A percentile compares a stretch with the other conserved stretches of the same genome.
Conservation (phyloP, 2,888 invertebrate species). For the Drosophila meridionalis region DNA sequence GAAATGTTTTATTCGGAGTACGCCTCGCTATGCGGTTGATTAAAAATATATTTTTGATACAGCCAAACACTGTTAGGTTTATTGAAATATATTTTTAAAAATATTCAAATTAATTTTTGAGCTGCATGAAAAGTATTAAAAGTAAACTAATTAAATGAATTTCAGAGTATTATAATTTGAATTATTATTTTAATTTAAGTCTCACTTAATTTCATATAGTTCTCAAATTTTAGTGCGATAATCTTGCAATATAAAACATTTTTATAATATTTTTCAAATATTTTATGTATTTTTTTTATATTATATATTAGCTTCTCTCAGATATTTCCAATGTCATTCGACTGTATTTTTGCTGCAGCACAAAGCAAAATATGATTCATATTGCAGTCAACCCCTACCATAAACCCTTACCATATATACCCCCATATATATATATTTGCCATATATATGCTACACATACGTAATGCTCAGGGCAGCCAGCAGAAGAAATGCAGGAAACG, state of each 20-base stretch:
- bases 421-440: not conserved
- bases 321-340: not conserved
- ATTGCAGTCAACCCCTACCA: slow-evolving; percentile 29
- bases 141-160: not conserved
- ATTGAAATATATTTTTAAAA: not conserved
- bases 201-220: too few relatives aligned
- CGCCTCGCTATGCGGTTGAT: not conserved
- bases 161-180: not conserved
- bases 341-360: slow-evolving; percentile 3
- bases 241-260: too few relatives aligned
- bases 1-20: slow-evolving; percentile 1
- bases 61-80: too few relatives aligned
- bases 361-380: slow-evolving; percentile 41
- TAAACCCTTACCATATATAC: not conserved
- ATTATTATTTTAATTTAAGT: too few relatives aligned
- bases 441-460: not conserved
- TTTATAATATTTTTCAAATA: too few relatives aligned
- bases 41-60: not conserved
- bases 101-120: not conserved
- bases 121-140: not conserved
- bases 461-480: not conserved
- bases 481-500: slow-evolving; percentile 15
- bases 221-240: too few relatives aligned
- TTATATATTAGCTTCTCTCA: not conserved
- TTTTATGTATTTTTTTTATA: too few relatives aligned